Percentiles rank a stretch among this genome's conserved stretches.
Evolutionary conservation across 2,113 vertebrate genomes (phyloP).

Genomic region (Aleadryas rufinucha): DNA sequence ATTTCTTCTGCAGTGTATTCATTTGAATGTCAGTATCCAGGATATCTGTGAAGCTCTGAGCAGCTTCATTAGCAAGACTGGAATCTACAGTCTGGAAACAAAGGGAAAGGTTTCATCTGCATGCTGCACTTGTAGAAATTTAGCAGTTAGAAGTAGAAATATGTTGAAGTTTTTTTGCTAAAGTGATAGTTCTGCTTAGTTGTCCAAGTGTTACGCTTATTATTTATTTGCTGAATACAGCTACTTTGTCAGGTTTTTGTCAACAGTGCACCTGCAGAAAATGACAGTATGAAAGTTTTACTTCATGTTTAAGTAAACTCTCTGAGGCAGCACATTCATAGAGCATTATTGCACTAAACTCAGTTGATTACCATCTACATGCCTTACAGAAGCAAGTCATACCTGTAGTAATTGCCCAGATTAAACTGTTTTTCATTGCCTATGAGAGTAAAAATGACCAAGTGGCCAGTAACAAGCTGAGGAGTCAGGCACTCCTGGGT

Average conservation of each 20-base stretch:
- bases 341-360: constrained; percentile 41
- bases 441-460: not conserved
- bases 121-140: not conserved
- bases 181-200: not conserved
- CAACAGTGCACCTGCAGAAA: not conserved
- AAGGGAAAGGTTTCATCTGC: constrained; percentile 23
- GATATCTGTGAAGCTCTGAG: not conserved
- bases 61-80: not conserved
- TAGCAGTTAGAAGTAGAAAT: not conserved
- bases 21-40: constrained; percentile 8
- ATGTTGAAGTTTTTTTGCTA: not conserved
- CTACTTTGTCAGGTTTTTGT: not conserved
- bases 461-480: not conserved
- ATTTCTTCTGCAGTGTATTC: not conserved
- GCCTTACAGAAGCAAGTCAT: constrained; percentile 63
- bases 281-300: constrained; percentile 3
- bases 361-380: constrained; percentile 50
- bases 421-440: not conserved
- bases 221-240: constrained; percentile 35
- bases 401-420: constrained; percentile 28
- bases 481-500: not conserved
- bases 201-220: not conserved
- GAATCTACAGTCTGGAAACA: constrained; percentile 22
- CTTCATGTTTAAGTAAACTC: constrained; percentile 11
- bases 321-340: constrained; percentile 44